Base-by-base conservation (phyloP, 2,113 vertebrate species). In the Pongo abelii region DNA sequence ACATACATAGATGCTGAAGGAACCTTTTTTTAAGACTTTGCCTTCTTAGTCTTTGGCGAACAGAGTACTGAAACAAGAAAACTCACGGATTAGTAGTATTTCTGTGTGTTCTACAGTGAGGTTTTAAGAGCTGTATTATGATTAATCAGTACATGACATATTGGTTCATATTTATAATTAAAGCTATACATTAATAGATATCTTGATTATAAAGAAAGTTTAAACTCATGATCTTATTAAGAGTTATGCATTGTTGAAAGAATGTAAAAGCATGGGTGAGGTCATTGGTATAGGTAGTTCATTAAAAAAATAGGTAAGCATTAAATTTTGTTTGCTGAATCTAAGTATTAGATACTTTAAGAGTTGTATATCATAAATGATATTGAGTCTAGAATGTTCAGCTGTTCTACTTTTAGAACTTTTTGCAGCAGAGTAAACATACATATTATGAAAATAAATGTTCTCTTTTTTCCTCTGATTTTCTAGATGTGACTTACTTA, bases 401-500 rank as follows among this genome's bases (percentile, higher is more conserved):
- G 22, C 35, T 61, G 1, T 83, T 89, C 89, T 95, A 50, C 72
- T 96, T 93, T 69, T 94, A 22, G 23, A 27, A 55, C 72, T 89
- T 83, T 72, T 40, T 94, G 32, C 84, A 17, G 38, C 69, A 52
- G 89, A 87, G 5, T 30, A 84, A 94, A 59, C 2, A 25, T 72
- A 43, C 14, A 7, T 50, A 61, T 64, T 20, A 52, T 8, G 74
- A 88, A 12, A 96, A 46, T 88, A 83, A 83, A 48, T 74, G 2
- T 77, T 50, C 23, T 84, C 78, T 96, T 85, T 96, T 72, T 97
- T 72, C 64, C 35, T 93, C 61, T 70, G 9, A 90, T 94, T 98
- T 96, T 98, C 38, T 98, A 99, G 99, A 99, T 98, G 98, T 99
- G 97, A 99, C 99, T 97, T 99, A 99, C 98, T 98, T 99, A 96